Base-by-base conservation (phyloP, 2,888 invertebrate species). In the Notodonta dromedarius region DNA sequence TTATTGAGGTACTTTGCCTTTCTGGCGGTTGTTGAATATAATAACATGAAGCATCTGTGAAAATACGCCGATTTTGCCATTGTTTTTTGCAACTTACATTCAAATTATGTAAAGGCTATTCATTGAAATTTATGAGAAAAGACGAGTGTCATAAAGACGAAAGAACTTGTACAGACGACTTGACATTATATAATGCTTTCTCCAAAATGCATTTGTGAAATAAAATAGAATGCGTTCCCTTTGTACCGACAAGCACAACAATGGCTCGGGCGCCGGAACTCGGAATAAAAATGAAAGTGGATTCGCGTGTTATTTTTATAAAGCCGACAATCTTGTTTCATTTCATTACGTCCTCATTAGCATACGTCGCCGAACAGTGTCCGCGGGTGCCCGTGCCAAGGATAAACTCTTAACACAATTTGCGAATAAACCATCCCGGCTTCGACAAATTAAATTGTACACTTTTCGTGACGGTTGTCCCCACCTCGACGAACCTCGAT, bases 261-360 rank as follows among this genome's bases (percentile, higher is more conserved):
- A 91, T 91, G 77, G 85, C 70, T 72, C 63, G 67, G 71, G 73
- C 86, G 80, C 86, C 90, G 89, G 88, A 91, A 89, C 89, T 90
- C 75, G 69, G 79, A 87, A 87, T 83, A 90, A 93, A 91, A 93
- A 91, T 88, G 93, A 93, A 93, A 93, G 93, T 93, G 91, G 90
- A 90, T 85, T 88, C 81, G 87, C 89, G 80, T 90, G 89, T 90
- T 91, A 90, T 91, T 89, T 89, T 88, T 88, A 88, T 87, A 87
- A 90, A 89, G 85, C 85, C 78, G 90, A 85, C 88, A 85, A 85
- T 90, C 91, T 90, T 84, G 90, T 90, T 89, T 88, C 80, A 80
- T 85, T 80, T 75, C 77, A 82, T 77, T 77, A 81, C 79, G 79
- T 78, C 73, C 84, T 85, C 84, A 89, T 91, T 91, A 85, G 82